Evolutionary conservation across 2,797 vertebrate genomes (phyloP).

Genomic region (Hirundo rustica): DNA sequence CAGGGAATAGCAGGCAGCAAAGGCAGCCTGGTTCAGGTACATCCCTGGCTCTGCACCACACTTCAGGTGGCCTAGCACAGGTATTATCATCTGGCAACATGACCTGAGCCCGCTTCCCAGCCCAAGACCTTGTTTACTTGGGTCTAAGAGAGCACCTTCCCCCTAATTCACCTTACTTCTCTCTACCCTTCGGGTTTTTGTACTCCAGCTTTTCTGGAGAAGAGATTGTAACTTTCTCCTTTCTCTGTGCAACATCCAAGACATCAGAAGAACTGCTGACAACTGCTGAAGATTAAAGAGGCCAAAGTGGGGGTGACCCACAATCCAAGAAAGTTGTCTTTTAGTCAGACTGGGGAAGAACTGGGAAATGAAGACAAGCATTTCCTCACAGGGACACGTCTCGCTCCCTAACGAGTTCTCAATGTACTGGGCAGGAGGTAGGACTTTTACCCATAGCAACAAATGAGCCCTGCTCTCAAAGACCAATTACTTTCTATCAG

Average conservation of each 20-base stretch:
- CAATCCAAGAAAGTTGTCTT: background rate
- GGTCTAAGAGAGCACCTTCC: background rate
- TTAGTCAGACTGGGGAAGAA: background rate
- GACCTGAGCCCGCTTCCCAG: background rate
- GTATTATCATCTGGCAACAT: rapidly evolving
- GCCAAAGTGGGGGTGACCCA: background rate
- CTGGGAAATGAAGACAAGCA: background rate
- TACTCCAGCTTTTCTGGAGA: background rate
- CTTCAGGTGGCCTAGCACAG: background rate
- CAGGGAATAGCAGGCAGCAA: background rate
- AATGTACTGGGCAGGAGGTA: background rate
- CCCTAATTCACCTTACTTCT: background rate
- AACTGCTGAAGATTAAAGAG: background rate
- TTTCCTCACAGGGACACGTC: background rate
- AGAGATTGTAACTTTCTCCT: background rate
- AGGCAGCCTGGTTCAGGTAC: background rate
- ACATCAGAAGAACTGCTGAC: background rate
- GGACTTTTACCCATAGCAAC: background rate
- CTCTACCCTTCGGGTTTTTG: background rate
- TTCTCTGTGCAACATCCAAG: background rate
- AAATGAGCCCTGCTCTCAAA: background rate
- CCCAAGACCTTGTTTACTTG: background rate
- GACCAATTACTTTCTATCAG: background rate
- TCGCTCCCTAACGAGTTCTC: rapidly evolving
- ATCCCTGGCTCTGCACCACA: background rate